Conservation (phyloP, 23 tunicate species). For the Trididemnum miniatum region DNA sequence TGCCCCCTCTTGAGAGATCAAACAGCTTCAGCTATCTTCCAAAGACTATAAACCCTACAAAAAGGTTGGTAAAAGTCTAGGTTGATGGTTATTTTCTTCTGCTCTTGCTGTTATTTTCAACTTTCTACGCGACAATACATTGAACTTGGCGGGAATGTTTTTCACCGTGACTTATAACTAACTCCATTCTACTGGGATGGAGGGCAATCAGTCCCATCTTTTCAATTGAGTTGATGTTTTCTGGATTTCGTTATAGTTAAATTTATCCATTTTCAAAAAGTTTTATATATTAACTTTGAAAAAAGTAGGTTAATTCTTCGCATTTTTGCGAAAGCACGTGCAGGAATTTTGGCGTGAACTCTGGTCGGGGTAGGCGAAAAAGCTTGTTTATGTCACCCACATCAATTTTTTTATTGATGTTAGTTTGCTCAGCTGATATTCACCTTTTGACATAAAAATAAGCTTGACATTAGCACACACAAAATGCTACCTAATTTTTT, state of each 20-base stretch:
- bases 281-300: not conserved
- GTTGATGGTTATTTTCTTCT: not conserved
- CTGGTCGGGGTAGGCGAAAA: not conserved
- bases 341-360: not conserved
- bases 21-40: not conserved
- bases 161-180: not conserved
- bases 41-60: not conserved
- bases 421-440: not conserved
- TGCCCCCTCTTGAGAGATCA: not conserved
- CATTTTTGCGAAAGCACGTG: not conserved
- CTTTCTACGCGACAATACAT: no score
- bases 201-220: not conserved
- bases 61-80: not conserved
- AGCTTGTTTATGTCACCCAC: not conserved
- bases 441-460: not conserved
- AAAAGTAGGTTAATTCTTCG: not conserved
- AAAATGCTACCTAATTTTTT: no score
- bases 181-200: not conserved
- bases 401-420: not conserved
- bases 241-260: not conserved
- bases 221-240: not conserved
- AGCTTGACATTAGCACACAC: not conserved
- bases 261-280: not conserved
- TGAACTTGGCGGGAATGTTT: not conserved
- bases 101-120: not conserved